These are phyloP conservation scores for Drosophila dunni DNA, from an alignment of 1,140 invertebrate species.

Conservation along the genomic window DNA sequence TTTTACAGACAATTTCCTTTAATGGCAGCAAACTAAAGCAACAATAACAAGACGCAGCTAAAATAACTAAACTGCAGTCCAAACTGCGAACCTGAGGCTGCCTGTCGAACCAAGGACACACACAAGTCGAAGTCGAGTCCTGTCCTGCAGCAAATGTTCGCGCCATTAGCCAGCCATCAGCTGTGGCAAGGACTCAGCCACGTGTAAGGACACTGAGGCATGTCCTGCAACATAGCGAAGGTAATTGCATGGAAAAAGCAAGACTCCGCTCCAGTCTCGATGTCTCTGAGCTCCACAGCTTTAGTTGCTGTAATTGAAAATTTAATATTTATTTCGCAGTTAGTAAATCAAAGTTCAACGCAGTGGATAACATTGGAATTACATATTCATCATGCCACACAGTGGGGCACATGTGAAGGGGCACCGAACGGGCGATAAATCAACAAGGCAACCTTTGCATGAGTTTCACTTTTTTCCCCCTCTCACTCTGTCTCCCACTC, in stretches of 20 bases:
- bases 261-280: conserved; percentile 18
- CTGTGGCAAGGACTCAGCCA: conserved; percentile 28
- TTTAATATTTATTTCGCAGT: conserved; percentile 83
- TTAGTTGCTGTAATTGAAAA: conserved; percentile 73
- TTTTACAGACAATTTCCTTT: conserved; percentile 83
- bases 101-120: conserved; percentile 58
- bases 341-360: conserved; percentile 80
- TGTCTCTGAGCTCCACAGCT: conserved; percentile 6
- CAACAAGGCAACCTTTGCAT: conserved; percentile 81
- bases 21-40: conserved; percentile 62
- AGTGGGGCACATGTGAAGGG: conserved; percentile 53
- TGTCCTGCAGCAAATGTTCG: conserved; percentile 35
- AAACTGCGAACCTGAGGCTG: conserved; percentile 14
- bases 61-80: conserved; percentile 40
- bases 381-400: conserved; percentile 77
- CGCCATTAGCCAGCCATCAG: conserved; percentile 50
- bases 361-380: conserved; percentile 75
- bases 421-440: conserved; percentile 58
- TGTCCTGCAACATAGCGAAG: conserved; percentile 48
- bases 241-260: conserved; percentile 81
- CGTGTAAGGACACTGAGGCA: conserved; percentile 40
- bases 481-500: background rate
- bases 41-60: conserved; percentile 36
- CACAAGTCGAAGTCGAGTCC: conserved; percentile 17
- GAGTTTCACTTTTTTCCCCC: conserved; percentile 62